Evolutionary conservation across 2,113 vertebrate genomes (phyloP).

Genomic region (Formicarius rufipectus): DNA sequence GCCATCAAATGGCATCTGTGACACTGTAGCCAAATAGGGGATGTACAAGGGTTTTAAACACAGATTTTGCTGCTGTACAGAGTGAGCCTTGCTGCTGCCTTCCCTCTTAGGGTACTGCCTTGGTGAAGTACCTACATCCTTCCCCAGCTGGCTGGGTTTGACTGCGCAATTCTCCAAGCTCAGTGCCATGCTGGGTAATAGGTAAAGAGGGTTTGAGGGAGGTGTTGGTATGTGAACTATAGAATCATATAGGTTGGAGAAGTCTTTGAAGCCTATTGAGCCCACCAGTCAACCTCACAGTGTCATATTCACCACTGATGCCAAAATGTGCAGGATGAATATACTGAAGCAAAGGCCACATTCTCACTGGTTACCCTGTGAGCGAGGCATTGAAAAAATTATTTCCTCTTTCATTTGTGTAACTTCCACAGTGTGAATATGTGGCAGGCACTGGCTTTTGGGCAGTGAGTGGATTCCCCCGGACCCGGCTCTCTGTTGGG

Average conservation of each 20-base stretch:
- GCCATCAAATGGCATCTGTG: neutral
- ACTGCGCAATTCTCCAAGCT: neutral
- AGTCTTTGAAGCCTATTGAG: neutral
- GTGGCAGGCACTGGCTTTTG: neutral
- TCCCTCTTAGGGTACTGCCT: neutral
- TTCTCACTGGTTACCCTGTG: neutral
- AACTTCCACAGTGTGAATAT: neutral
- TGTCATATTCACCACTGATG: neutral
- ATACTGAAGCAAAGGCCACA: neutral
- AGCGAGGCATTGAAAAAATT: neutral
- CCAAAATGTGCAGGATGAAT: neutral
- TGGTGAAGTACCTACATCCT: accelerated
- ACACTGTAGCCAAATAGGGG: neutral
- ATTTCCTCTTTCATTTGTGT: neutral
- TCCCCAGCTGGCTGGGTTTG: neutral
- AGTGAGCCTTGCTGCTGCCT: neutral
- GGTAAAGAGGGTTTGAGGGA: neutral
- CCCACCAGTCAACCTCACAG: neutral
- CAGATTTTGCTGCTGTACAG: neutral
- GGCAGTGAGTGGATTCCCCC: accelerated
- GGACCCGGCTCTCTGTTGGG: accelerated
- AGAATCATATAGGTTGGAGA: neutral
- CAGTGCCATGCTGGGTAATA: neutral
- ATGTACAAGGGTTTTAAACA: neutral
- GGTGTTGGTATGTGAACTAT: neutral